Base-by-base conservation (phyloP, 2,888 invertebrate genomes). In the Spilosoma lubricipeda region DNA sequence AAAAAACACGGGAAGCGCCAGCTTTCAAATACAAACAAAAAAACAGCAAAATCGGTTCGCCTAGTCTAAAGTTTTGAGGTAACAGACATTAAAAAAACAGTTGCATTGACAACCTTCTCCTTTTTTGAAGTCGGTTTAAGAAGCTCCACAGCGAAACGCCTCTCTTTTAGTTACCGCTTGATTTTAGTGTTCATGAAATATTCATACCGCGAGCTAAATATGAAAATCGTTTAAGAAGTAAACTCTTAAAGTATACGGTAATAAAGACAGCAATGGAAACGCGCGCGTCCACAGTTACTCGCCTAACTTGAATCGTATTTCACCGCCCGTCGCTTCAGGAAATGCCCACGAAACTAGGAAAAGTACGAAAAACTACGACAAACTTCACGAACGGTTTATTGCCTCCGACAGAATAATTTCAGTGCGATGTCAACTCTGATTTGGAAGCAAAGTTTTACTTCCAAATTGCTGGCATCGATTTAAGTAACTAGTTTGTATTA, bases 301-400 rank as follows among this genome's bases (percentile, higher is more conserved):
- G 79, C 78, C 78, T 70, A 86, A 85, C 83, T 87, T 80, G 75
- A 77, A 73, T 80, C 86, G 87, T 91, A 90, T 81, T 73, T 84
- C 81, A 84, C 65, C 72, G 63, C 52, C 75, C 75, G 79, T 81
- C 81, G 77, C 72, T 73, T 72, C 48, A 72, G 80, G 75, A 82
- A 84, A 80, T 80, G 79, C 70, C 80, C 75, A 76, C 75, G 75
- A 83, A 75, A 75, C 73, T 73, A 67, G 64, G 76, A 80, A 79
- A 75, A 76, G 73, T 68, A 77, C 73, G 71, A 73, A 72, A 72
- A 71, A 72, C 73, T 70, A 78, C 80, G 74, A 77, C 71, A 80
- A 85, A 82, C 74, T 85, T 82, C 75, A 77, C 81, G 71, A 83
- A 77, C 80, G 79, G 79, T 84, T 88, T 85, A 85, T 84, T 80